Percentiles rank a stretch among this genome's conserved stretches.
phyloP scores from a whole-genome alignment of 2,888 invertebrate genomes.

The Tiphia femorata region DNA sequence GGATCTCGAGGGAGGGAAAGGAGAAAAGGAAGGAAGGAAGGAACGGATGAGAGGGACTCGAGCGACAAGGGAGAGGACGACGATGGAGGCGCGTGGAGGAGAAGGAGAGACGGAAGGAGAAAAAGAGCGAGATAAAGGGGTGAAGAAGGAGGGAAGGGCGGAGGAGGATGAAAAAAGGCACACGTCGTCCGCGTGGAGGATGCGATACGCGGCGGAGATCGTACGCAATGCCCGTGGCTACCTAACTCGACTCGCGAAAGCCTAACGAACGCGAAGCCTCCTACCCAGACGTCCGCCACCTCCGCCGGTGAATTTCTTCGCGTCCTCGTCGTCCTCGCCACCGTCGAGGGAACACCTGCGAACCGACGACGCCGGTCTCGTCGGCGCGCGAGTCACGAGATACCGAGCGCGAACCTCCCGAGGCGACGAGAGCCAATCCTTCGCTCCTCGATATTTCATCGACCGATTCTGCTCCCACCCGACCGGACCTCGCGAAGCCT shows the following conservation, averaged over 20 bases:
- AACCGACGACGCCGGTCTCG: not conserved
- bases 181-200: constrained; percentile 43
- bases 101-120: constrained; percentile 13
- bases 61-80: constrained; percentile 18
- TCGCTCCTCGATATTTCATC: too few species aligned
- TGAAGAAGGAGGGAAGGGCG: constrained; percentile 1
- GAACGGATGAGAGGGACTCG: constrained; percentile 19
- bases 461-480: too few species aligned
- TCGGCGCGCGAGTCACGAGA: not conserved
- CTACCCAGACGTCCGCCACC: constrained; percentile 5
- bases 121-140: not conserved
- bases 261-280: constrained; percentile 42
- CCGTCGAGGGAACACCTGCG: not conserved
- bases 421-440: too few species aligned
- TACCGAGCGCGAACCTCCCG: too few species aligned
- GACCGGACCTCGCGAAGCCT: too few species aligned
- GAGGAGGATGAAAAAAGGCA: constrained; percentile 31
- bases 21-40: constrained; percentile 10
- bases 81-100: constrained; percentile 11
- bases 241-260: constrained; percentile 48
- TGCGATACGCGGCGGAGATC: constrained; percentile 48
- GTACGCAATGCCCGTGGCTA: constrained; percentile 46
- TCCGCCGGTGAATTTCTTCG: constrained; percentile 1
- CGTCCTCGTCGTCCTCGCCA: not conserved
- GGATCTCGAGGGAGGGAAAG: constrained; percentile 10